Evolutionary conservation across 2,113 vertebrate genomes (phyloP).

Genomic region (Ardeotis arabs): DNA sequence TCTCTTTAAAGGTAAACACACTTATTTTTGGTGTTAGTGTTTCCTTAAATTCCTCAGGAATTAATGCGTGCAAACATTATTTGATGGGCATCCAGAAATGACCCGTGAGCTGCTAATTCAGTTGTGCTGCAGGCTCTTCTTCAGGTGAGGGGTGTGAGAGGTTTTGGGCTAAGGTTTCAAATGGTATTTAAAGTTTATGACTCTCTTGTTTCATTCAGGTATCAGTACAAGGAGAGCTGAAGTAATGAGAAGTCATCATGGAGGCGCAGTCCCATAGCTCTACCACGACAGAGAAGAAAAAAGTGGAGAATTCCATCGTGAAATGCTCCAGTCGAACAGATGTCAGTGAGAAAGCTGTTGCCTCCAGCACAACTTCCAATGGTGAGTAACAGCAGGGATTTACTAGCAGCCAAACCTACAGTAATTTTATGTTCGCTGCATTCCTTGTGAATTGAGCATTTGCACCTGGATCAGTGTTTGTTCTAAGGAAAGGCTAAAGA

Average conservation of each 20-base stretch:
- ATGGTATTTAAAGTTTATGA: slow-evolving; percentile 35
- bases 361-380: slow-evolving; percentile 98
- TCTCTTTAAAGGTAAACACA: neutral
- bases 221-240: slow-evolving; percentile 82
- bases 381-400: slow-evolving; percentile 82
- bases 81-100: neutral
- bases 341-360: slow-evolving; percentile 98
- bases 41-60: neutral
- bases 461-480: slow-evolving; percentile 68
- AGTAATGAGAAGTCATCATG: slow-evolving; percentile 96
- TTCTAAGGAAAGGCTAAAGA: slow-evolving; percentile 48
- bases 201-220: slow-evolving; percentile 73
- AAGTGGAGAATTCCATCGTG: slow-evolving; percentile 93
- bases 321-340: slow-evolving; percentile 89
- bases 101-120: slow-evolving; percentile 11
- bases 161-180: neutral
- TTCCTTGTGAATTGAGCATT: slow-evolving; percentile 69
- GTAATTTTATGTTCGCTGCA: slow-evolving; percentile 61
- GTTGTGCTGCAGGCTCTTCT: neutral
- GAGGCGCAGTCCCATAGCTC: slow-evolving; percentile 96
- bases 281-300: slow-evolving; percentile 93
- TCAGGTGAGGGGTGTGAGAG: neutral
- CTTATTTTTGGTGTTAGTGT: neutral
- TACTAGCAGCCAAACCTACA: slow-evolving; percentile 56
- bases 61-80: slow-evolving; percentile 18